These are phyloP conservation scores for Odobenus rosmarus DNA, from an alignment of 2,113 vertebrate genomes.

Conservation along the genomic window DNA sequence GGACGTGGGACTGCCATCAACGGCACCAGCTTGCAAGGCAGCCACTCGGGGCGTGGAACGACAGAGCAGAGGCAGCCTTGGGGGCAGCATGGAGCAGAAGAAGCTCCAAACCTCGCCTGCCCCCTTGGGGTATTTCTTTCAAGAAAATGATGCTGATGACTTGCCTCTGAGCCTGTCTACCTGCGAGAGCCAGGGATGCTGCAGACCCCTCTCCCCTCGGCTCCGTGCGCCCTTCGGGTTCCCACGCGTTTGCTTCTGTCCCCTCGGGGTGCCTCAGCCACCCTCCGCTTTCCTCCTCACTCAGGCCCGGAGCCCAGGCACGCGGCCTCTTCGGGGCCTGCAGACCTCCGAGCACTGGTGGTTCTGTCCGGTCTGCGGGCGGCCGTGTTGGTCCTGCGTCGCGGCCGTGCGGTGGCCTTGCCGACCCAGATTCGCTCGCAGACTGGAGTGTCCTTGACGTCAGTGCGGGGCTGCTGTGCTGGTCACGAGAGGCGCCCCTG, in stretches of 20 bases:
- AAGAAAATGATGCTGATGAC: neutral
- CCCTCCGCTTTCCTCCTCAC: neutral
- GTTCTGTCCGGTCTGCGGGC: neutral
- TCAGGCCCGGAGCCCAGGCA: neutral
- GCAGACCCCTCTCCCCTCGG: neutral
- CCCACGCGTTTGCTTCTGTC: accelerated
- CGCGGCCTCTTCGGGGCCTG: neutral
- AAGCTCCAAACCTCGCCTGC: neutral
- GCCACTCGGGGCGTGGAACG: neutral
- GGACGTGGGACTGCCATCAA: accelerated
- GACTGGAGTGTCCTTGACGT: accelerated
- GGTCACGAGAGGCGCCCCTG: accelerated
- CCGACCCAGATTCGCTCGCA: neutral
- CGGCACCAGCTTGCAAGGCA: no score
- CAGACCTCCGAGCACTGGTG: neutral
- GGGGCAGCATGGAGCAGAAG: neutral
- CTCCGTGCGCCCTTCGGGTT: accelerated
- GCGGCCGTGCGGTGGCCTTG: accelerated
- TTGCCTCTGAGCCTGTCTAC: neutral
- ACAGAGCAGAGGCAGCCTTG: neutral
- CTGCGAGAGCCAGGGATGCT: neutral
- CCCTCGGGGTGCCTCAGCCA: neutral
- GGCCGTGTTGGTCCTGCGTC: accelerated
- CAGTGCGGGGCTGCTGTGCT: neutral
- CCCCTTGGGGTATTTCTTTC: neutral